phyloP scores from a whole-genome alignment of 2,113 vertebrate genomes.

The Mystacornis crossleyi region DNA sequence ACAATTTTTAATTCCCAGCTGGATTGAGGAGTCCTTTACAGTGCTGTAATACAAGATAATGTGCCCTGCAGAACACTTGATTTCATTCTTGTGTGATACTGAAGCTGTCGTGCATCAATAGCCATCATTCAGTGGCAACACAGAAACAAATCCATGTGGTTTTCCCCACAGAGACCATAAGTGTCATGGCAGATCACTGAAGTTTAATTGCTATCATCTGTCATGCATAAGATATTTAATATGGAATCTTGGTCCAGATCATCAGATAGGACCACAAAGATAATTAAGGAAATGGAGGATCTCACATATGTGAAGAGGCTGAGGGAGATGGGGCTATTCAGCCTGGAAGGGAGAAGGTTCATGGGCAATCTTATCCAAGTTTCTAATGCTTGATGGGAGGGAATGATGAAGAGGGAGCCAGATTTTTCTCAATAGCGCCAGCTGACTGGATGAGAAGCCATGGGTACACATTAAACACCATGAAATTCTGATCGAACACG shows the following conservation, averaged over 20 bases:
- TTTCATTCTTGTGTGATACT: background rate
- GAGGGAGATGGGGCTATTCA: background rate
- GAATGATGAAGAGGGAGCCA: background rate
- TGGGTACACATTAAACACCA: background rate
- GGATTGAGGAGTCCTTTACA: background rate
- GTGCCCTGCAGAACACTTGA: background rate
- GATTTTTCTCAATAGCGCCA: background rate
- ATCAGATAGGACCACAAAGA: background rate
- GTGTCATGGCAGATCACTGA: background rate
- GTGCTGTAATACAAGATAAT: background rate
- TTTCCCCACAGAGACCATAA: background rate
- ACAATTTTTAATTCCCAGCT: background rate
- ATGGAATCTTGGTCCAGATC: background rate
- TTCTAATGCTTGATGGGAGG: background rate
- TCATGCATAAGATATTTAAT: background rate
- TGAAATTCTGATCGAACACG: background rate
- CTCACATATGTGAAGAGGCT: background rate
- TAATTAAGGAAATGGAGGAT: background rate
- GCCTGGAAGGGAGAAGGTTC: background rate
- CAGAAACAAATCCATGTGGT: background rate
- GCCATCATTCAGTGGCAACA: fast-evolving
- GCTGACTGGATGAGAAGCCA: background rate
- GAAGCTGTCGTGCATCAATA: background rate
- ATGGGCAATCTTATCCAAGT: background rate
- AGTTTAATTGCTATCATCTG: background rate